These are phyloP conservation scores for Kryptopterus vitreolus DNA, from an alignment of 2,797 vertebrate genomes.

Conservation along the genomic window DNA sequence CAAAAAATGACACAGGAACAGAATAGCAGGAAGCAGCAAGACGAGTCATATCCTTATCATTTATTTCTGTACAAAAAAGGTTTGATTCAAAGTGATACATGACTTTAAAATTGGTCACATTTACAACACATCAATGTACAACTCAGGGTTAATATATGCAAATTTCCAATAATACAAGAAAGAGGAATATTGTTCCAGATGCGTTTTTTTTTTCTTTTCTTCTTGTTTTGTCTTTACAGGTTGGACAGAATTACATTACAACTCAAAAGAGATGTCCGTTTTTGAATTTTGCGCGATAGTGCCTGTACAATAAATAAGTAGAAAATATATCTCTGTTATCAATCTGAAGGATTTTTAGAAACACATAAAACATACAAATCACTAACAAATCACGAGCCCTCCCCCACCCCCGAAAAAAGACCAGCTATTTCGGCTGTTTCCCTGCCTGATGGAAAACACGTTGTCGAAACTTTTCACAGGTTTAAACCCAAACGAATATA, in stretches of 20 bases:
- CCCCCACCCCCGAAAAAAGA: constrained; percentile 83
- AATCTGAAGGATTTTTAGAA: constrained; percentile 78
- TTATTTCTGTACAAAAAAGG: constrained; percentile 77
- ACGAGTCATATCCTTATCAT: constrained; percentile 38
- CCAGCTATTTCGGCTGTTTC: constrained; percentile 87
- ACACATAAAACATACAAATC: constrained; percentile 84
- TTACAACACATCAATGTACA: constrained; percentile 69
- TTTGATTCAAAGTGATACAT: constrained; percentile 60
- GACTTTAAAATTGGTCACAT: constrained; percentile 68
- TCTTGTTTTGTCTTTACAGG: constrained; percentile 65
- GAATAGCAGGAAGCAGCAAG: not conserved
- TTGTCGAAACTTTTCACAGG: constrained; percentile 36
- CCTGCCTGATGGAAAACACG: constrained; percentile 52
- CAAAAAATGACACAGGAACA: not conserved
- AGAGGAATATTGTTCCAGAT: constrained; percentile 23
- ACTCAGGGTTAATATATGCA: constrained; percentile 60
- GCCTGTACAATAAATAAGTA: constrained; percentile 97
- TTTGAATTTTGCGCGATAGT: constrained; percentile 72
- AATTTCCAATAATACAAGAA: constrained; percentile 61
- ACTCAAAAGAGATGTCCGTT: constrained; percentile 73
- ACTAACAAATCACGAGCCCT: constrained; percentile 69
- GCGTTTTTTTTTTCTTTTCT: constrained; percentile 37
- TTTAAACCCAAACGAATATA: constrained; percentile 26
- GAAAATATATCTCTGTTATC: constrained; percentile 91
- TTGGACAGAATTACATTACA: constrained; percentile 71